phyloP scores from a whole-genome alignment of 2,797 vertebrate genomes.

The Helarctos malayanus region DNA sequence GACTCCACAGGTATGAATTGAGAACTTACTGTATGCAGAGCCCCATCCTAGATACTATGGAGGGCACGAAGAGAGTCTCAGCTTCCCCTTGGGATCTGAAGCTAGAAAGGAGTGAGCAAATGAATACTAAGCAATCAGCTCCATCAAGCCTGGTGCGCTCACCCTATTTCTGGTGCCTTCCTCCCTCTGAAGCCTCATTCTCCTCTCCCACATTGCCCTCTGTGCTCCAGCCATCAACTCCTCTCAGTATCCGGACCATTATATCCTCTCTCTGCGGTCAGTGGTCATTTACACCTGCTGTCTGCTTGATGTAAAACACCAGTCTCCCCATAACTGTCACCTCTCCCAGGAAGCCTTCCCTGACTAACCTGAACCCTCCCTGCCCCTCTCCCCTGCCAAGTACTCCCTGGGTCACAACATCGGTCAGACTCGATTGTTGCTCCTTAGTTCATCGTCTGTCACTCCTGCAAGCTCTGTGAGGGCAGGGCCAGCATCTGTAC shows the following conservation, averaged over 20 bases:
- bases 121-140: no score
- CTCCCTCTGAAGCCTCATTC: background rate
- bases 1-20: background rate
- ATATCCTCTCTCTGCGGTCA: background rate
- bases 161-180: background rate
- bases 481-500: no score
- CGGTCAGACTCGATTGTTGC: no score
- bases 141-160: background rate
- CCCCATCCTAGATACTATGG: background rate
- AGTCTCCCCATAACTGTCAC: background rate
- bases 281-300: background rate
- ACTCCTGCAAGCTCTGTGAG: background rate
- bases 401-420: background rate
- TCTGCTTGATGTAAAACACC: background rate
- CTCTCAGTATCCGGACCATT: background rate
- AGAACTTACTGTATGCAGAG: constrained; percentile 41
- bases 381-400: background rate
- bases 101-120: background rate
- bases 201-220: background rate
- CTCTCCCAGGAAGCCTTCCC: background rate
- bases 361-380: background rate
- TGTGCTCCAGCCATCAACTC: background rate
- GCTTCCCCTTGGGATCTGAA: background rate
- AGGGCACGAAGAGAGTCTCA: background rate
- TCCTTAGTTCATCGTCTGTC: background rate